Percentiles rank a stretch among this genome's conserved stretches.
Conservation (phyloP, 64 coral and sea anemone genomes). For the Porites australiensis region DNA sequence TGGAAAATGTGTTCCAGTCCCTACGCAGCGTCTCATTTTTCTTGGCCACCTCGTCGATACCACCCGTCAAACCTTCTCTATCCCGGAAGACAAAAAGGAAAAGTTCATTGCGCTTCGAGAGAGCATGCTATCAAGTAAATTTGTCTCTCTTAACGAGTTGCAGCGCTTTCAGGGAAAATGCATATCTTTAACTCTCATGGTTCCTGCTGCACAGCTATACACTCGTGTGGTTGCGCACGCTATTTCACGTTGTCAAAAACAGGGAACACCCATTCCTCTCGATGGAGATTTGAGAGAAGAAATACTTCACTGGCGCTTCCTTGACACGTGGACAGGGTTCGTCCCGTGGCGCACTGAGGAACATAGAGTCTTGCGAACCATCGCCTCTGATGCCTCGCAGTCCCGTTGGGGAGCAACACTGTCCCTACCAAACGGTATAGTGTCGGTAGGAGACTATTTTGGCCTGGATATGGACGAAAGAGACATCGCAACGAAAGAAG, state of each 20-base stretch:
- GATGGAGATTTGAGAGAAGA: slow-evolving; percentile 8
- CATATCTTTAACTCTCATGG: background rate
- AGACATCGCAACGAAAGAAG: background rate
- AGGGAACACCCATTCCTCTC: background rate
- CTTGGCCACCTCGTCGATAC: slow-evolving; percentile 8
- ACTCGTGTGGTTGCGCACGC: background rate
- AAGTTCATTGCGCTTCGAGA: background rate
- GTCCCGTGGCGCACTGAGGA: slow-evolving; percentile 22
- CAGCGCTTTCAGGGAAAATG: slow-evolving; percentile 19
- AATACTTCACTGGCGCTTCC: slow-evolving; percentile 21
- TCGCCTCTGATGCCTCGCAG: slow-evolving; percentile 17
- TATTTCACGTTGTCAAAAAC: background rate
- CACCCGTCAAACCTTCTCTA: slow-evolving; percentile 16
- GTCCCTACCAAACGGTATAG: background rate
- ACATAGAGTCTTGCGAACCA: background rate
- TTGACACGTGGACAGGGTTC: background rate
- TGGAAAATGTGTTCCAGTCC: slow-evolving; percentile 20
- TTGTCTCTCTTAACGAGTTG: background rate
- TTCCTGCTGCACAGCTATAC: slow-evolving; percentile 52
- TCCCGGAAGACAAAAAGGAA: slow-evolving; percentile 15
- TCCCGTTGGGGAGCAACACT: slow-evolving; percentile 21
- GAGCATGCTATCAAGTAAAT: background rate
- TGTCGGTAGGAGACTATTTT: background rate
- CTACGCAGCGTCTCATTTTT: background rate
- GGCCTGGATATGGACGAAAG: background rate